Conservation (phyloP, 2,888 invertebrate species). For the Phortica magna region DNA sequence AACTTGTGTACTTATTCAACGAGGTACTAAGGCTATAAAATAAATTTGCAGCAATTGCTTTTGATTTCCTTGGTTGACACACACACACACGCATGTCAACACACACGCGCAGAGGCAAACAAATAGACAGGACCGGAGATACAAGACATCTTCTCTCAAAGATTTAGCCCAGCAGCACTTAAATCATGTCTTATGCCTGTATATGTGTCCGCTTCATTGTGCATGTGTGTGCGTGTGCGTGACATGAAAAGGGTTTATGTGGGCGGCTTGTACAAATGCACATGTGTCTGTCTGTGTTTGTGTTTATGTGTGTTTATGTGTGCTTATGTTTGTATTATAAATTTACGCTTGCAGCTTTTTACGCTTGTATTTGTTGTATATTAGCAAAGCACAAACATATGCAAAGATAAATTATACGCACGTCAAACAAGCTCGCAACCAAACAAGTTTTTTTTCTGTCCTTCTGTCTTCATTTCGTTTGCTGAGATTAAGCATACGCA, state of each 20-base stretch:
- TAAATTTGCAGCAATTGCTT: conserved; percentile 59
- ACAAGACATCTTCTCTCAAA: no score
- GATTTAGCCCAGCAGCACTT: conserved; percentile 12
- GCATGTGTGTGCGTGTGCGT: not conserved
- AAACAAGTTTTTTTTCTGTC: conserved; percentile 3
- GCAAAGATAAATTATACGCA: conserved; percentile 28
- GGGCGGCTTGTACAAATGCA: not conserved
- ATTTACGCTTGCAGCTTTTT: conserved; percentile 14
- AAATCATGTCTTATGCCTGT: conserved; percentile 13
- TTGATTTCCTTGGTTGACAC: conserved; percentile 47
- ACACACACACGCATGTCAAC: not conserved
- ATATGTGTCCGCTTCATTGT: not conserved
- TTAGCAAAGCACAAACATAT: conserved; percentile 20
- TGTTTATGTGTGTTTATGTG: conserved; percentile 12
- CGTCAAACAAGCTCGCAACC: conserved; percentile 3
- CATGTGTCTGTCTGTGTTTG: not conserved
- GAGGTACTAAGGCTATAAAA: conserved; percentile 43
- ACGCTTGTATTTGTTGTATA: conserved; percentile 21
- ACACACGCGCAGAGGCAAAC: not conserved
- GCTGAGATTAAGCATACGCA: conserved; percentile 30
- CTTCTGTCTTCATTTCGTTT: not conserved
- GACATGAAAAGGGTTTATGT: conserved; percentile 63
- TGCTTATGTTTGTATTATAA: conserved; percentile 14
- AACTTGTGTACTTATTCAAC: conserved; percentile 1
- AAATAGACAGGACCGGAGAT: not conserved